Evolutionary conservation across 1,140 invertebrate genomes (phyloP).

Genomic region (Olivierus martensii): DNA sequence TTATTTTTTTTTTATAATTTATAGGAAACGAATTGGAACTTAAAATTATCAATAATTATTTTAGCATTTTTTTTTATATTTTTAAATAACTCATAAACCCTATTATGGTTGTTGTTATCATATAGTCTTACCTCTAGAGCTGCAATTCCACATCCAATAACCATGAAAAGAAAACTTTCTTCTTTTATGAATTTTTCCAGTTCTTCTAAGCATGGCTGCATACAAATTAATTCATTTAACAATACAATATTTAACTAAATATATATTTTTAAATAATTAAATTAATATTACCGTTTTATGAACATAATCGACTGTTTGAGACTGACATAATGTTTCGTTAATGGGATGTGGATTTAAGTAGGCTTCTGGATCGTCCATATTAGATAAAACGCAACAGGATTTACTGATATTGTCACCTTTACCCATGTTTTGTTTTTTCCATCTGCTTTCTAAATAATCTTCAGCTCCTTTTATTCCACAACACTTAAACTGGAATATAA

Average conservation of each 20-base stretch:
- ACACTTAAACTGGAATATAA: constrained; percentile 50
- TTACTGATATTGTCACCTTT: constrained; percentile 54
- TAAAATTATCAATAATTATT: too few relatives aligned
- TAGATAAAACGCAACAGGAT: constrained; percentile 59
- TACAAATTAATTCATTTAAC: too few relatives aligned
- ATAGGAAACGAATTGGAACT: too few relatives aligned
- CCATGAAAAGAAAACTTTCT: constrained; percentile 54
- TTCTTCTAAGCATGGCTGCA: constrained; percentile 49
- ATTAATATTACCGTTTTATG: neutral
- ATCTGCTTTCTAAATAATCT: constrained; percentile 67
- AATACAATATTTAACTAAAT: too few relatives aligned
- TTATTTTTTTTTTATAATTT: too few relatives aligned
- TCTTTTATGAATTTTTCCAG: constrained; percentile 61
- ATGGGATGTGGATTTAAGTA: constrained; percentile 59
- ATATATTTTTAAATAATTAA: too few relatives aligned
- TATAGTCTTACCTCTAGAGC: constrained; percentile 24
- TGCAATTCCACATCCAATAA: constrained; percentile 34
- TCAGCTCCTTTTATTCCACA: constrained; percentile 62
- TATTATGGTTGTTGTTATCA: too few relatives aligned
- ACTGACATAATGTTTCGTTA: constrained; percentile 53
- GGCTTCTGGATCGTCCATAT: constrained; percentile 39
- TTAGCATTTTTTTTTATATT: too few relatives aligned
- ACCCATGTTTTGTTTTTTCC: constrained; percentile 50
- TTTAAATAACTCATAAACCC: too few relatives aligned
- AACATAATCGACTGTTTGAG: neutral